Evolutionary conservation across 2,888 invertebrate genomes (phyloP), one percentile per base, ranked within the genome.

Genomic region (Nudaria mundana): DNA sequence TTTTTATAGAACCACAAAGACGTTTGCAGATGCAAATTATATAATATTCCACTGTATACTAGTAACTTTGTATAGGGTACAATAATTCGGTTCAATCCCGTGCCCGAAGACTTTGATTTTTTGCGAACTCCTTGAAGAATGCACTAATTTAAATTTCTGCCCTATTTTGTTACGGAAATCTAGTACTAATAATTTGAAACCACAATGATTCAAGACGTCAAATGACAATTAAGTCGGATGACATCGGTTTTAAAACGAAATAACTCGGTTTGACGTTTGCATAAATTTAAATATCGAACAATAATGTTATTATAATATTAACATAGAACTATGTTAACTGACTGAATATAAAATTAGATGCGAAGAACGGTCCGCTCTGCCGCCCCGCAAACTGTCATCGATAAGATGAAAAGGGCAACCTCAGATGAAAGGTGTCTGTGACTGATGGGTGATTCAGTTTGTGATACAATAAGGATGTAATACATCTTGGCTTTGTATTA

Each of bases 291-390:
- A 56, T 53, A 48, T 33, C 44, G 11, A 43, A 44, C 42, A 48
- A 43, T 51, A 45, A 56, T 45, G 35, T 53, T 41, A 48, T 51
- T 46, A 46, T 6, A 25, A 47, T 47, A 57, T 52, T 49, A 44
- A 52, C 42, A 56, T 47, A 52, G 55, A 52, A 52, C 57, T 52
- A 55, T 54, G 34, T 43, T 52, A 44, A 44, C 50, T 57, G 50
- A 33, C n/a, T 50, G 57, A 57, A 57, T 57, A 44, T 43, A 47
- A 26, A 52, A 57, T 55, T 50, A 57, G 52, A 30, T 34, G 44
- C 43, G 43, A 52, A 48, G 39, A 50, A 52, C 43, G 42, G 48
- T 32, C 22, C 35, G 36, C n/a, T n/a, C n/a, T n/a, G n/a, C n/a
- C n/a, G n/a, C n/a, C n/a, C 44, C 48, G 30, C 44, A 42, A 56